Percentiles rank a stretch among this genome's conserved stretches.
phyloP scores from a whole-genome alignment of 2,797 vertebrate species.

The Centroberyx gerrardi region DNA sequence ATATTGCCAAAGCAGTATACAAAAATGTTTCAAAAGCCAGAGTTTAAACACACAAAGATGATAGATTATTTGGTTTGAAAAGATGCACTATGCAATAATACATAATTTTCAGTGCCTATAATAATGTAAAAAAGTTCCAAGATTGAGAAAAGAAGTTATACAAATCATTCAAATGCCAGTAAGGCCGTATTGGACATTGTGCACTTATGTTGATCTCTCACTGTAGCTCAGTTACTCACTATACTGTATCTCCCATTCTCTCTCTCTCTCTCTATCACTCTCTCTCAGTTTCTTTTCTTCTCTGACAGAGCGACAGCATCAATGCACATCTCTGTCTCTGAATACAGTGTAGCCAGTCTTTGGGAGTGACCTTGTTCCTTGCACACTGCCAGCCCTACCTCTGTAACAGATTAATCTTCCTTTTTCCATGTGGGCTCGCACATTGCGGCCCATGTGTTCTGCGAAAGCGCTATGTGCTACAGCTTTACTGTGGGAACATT shows the following conservation, averaged over 20 bases:
- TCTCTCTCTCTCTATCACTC: not conserved
- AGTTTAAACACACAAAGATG: no score
- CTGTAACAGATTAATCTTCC: conserved; percentile 58
- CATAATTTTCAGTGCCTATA: no score
- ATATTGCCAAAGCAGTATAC: no score
- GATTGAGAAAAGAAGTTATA: no score
- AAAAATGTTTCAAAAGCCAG: no score
- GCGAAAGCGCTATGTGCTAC: conserved; percentile 39
- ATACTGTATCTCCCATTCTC: not conserved
- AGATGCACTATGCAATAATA: no score
- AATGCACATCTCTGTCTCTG: conserved; percentile 22
- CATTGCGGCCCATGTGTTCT: conserved; percentile 31
- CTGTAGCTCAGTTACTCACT: not conserved
- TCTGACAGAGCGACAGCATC: conserved; percentile 17
- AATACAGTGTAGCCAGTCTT: conserved; percentile 51
- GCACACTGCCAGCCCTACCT: conserved; percentile 39
- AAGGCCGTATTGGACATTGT: not conserved
- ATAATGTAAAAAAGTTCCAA: no score
- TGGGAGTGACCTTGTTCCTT: conserved; percentile 55
- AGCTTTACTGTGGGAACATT: conserved; percentile 40
- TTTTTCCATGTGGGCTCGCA: conserved; percentile 35
- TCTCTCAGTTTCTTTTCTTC: not conserved
- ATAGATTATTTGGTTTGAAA: no score
- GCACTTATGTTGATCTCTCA: not conserved
- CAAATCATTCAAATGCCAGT: no score